phyloP scores from a whole-genome alignment of 2,888 invertebrate genomes.

The Lingula anatina region DNA sequence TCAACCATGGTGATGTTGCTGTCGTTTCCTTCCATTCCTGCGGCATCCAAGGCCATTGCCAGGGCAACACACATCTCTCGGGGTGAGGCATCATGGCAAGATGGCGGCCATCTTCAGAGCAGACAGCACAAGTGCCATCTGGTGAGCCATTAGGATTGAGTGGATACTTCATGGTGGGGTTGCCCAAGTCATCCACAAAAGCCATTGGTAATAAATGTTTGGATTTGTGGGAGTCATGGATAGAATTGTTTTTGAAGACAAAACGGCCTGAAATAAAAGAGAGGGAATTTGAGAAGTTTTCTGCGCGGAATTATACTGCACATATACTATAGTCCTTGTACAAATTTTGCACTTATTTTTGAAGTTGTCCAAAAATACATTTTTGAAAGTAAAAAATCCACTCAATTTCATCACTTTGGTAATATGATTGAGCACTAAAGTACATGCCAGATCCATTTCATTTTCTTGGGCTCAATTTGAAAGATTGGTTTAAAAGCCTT shows the following conservation, averaged over 20 bases:
- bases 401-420: too few species aligned
- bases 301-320: too few species aligned
- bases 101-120: conserved; percentile 86
- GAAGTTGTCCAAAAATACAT: too few species aligned
- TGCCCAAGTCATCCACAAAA: conserved; percentile 76
- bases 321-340: too few species aligned
- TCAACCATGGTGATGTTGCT: conserved; percentile 78
- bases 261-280: conserved; percentile 55
- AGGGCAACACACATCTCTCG: conserved; percentile 81
- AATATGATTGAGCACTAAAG: too few species aligned
- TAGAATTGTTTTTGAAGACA: conserved; percentile 52
- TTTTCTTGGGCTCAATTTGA: too few species aligned
- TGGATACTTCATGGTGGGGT: conserved; percentile 67
- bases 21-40: conserved; percentile 30
- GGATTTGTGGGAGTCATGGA: conserved; percentile 35
- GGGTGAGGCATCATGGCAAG: conserved; percentile 99
- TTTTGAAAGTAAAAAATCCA: too few species aligned
- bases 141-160: conserved; percentile 70
- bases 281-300: too few species aligned
- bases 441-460: too few species aligned
- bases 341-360: too few species aligned
- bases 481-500: too few species aligned
- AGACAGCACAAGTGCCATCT: conserved; percentile 83
- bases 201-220: conserved; percentile 70
- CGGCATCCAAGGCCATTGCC: conserved; percentile 70